Base-by-base conservation (phyloP, 2,888 invertebrate genomes). In the Biston betularia region DNA sequence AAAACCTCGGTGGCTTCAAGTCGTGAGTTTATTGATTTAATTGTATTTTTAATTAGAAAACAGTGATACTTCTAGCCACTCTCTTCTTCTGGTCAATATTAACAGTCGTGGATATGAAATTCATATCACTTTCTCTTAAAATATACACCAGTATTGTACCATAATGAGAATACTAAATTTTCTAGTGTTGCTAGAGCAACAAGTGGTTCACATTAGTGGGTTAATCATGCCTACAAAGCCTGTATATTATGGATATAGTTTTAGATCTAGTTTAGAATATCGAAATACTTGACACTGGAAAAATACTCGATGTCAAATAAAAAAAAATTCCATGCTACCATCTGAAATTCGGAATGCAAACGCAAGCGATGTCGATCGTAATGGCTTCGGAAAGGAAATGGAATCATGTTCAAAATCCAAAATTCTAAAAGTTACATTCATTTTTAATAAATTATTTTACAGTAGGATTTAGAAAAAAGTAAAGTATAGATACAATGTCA, bases 321-420 rank as follows among this genome's bases (percentile, higher is more conserved):
- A 48, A n/a, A 10, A 54, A 65, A 54, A 62, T n/a, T n/a, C n/a
- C 40, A 57, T 46, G 33, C 54, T 42, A 15, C 38, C 12, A 60
- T 56, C 9, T 14, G 45, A 12, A 65, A 60, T 52, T 14, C 46
- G 9, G 24, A 33, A 44, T 44, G 45, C 24, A 44, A 50, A 40
- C 50, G 40, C 11, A 24, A 24, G 12, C 15, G 24, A 14, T 15
- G 52, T 50, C 46, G 53, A 62, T 46, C 62, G 65, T 66, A 35
- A 66, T 62, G 49, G 61, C 53, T 8, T 38, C 38, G 35, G 57
- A 57, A 48, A 61, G 66, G 61, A 67, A 67, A 59, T 67, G 35
- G 62, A 54, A 58, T 54, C 38, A n/a, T n/a, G n/a, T n/a, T n/a
- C n/a, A n/a, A n/a, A n/a, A n/a, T n/a, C n/a, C n/a, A n/a, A n/a